phyloP scores from a whole-genome alignment of 2,888 invertebrate species.

The Allolobophora icterica region DNA sequence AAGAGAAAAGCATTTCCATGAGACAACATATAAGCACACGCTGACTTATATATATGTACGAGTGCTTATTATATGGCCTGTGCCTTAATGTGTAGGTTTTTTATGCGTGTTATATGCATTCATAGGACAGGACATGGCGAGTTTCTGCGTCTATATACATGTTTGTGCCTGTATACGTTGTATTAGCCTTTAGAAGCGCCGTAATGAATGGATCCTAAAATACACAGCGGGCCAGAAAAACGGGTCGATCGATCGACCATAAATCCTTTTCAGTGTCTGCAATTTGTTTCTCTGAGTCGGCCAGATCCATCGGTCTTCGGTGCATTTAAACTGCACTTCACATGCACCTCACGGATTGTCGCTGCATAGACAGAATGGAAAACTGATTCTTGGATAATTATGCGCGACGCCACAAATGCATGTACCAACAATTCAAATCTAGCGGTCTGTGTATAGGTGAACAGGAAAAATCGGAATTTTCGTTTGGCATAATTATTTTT shows the following conservation, averaged over 20 bases:
- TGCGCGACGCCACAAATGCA: no score
- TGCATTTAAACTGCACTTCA: neutral
- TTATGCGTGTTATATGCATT: no score
- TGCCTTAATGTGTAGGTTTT: no score
- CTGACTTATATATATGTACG: no score
- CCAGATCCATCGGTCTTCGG: neutral
- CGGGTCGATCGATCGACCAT: neutral
- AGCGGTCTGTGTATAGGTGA: neutral
- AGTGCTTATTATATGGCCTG: no score
- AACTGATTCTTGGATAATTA: neutral
- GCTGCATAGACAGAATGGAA: neutral
- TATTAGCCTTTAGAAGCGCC: no score
- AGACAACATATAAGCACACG: no score
- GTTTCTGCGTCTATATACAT: no score
- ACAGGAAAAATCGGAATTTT: neutral
- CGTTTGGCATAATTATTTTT: neutral
- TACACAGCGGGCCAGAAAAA: slow-evolving; percentile 11
- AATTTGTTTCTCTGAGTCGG: neutral
- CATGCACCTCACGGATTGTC: neutral
- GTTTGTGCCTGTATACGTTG: no score
- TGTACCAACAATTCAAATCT: neutral
- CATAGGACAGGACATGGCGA: no score
- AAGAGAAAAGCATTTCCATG: no score
- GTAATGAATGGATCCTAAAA: neutral
- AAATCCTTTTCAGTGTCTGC: neutral